phyloP scores from a whole-genome alignment of 2,113 vertebrate species.

The Salvator merianae region DNA sequence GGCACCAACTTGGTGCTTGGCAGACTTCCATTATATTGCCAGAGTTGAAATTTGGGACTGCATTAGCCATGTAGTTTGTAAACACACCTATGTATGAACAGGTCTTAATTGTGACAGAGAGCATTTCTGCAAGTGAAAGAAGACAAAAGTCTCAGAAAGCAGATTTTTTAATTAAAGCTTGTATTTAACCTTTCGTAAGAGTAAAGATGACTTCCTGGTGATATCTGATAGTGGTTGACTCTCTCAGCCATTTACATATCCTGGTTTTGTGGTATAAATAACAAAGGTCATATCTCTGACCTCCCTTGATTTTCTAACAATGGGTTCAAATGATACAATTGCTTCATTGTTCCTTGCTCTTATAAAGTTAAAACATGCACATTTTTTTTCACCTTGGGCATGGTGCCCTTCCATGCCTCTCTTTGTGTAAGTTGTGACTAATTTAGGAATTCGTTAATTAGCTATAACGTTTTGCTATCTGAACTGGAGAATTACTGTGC shows the following conservation, averaged over 20 bases:
- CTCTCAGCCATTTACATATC: not conserved
- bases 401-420: too few relatives aligned
- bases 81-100: too few relatives aligned
- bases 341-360: too few relatives aligned
- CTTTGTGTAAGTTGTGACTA: too few relatives aligned
- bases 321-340: not conserved
- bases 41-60: not conserved
- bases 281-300: not conserved
- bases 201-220: not conserved
- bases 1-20: too few relatives aligned
- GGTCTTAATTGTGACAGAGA: not conserved
- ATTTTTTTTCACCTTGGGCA: not conserved
- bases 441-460: too few relatives aligned
- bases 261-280: not conserved
- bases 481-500: too few relatives aligned
- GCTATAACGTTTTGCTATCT: too few relatives aligned
- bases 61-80: too few relatives aligned
- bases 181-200: not conserved
- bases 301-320: not conserved
- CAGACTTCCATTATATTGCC: not conserved
- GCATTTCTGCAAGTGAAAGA: not conserved
- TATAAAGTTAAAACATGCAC: not conserved
- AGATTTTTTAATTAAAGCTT: not conserved
- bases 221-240: not conserved
- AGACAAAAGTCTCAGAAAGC: too few relatives aligned